Percentiles rank a stretch among this genome's conserved stretches.
These are phyloP conservation scores for Opisthograptis luteolata DNA, from an alignment of 2,888 invertebrate genomes.

Conservation along the genomic window DNA sequence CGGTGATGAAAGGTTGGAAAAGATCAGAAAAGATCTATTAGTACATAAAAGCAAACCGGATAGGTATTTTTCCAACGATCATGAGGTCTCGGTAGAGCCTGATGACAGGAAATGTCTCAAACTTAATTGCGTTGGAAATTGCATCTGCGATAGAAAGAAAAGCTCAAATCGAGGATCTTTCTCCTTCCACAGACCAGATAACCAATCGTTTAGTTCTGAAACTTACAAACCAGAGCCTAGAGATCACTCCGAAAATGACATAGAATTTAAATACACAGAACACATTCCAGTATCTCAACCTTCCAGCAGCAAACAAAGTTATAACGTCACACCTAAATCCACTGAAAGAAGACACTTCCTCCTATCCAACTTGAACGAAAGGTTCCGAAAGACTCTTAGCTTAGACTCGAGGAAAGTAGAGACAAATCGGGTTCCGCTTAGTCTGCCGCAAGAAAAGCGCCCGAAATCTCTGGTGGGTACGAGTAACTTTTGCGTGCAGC, in stretches of 20 bases:
- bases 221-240: slow-evolving; percentile 56
- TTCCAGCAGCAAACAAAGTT: slow-evolving; percentile 74
- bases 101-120: slow-evolving; percentile 64
- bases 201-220: slow-evolving; percentile 64
- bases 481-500: slow-evolving; percentile 69
- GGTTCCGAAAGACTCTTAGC: slow-evolving; percentile 79
- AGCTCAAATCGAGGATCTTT: slow-evolving; percentile 74
- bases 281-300: slow-evolving; percentile 74
- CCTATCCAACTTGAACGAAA: slow-evolving; percentile 75
- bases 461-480: slow-evolving; percentile 79
- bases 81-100: slow-evolving; percentile 65
- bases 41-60: slow-evolving; percentile 74
- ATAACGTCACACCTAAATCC: slow-evolving; percentile 77
- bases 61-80: slow-evolving; percentile 72
- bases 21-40: slow-evolving; percentile 74
- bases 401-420: slow-evolving; percentile 77
- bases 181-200: slow-evolving; percentile 73
- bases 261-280: slow-evolving; percentile 79
- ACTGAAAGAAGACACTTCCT: slow-evolving; percentile 73
- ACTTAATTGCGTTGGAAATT: slow-evolving; percentile 70
- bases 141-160: slow-evolving; percentile 71
- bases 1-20: slow-evolving; percentile 76
- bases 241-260: slow-evolving; percentile 74
- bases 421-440: slow-evolving; percentile 65
- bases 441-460: slow-evolving; percentile 65